Evolutionary conservation across 2,113 vertebrate genomes (phyloP).

Genomic region (Tamias sibiricus): DNA sequence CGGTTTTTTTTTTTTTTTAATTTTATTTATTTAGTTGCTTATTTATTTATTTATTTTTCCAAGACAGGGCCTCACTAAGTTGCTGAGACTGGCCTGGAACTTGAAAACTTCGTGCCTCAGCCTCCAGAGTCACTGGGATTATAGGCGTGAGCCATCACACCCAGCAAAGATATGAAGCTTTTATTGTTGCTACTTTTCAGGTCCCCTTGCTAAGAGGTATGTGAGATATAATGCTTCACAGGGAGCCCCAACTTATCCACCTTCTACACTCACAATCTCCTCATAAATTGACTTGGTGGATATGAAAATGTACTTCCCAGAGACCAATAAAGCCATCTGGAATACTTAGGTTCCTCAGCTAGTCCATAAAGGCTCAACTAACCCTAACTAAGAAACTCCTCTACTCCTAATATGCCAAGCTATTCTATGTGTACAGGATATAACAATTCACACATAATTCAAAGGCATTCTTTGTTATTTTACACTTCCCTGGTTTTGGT

Average conservation of each 20-base stretch:
- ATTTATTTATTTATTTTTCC: too few species aligned
- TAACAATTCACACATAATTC: neutral
- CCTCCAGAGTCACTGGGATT: too few species aligned
- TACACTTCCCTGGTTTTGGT: neutral
- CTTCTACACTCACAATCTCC: neutral
- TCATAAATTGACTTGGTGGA: neutral
- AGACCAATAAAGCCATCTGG: neutral
- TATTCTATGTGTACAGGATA: neutral
- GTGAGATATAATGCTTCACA: constrained; percentile 71
- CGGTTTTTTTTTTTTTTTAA: too few species aligned
- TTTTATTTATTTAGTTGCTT: too few species aligned
- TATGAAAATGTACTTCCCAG: constrained; percentile 1
- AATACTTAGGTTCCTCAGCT: neutral
- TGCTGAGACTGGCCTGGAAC: too few species aligned
- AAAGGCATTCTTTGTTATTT: neutral
- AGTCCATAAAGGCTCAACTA: neutral
- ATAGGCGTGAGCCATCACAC: too few species aligned
- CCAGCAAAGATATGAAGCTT: constrained; percentile 74
- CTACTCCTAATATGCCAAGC: neutral
- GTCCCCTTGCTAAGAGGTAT: constrained; percentile 70
- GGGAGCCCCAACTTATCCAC: neutral
- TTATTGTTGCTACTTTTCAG: constrained; percentile 82
- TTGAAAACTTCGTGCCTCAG: too few species aligned
- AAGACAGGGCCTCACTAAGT: too few species aligned
- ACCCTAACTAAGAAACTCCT: neutral